Conservation (phyloP, 2,797 vertebrate genomes). For the Onychomys arenicola region DNA sequence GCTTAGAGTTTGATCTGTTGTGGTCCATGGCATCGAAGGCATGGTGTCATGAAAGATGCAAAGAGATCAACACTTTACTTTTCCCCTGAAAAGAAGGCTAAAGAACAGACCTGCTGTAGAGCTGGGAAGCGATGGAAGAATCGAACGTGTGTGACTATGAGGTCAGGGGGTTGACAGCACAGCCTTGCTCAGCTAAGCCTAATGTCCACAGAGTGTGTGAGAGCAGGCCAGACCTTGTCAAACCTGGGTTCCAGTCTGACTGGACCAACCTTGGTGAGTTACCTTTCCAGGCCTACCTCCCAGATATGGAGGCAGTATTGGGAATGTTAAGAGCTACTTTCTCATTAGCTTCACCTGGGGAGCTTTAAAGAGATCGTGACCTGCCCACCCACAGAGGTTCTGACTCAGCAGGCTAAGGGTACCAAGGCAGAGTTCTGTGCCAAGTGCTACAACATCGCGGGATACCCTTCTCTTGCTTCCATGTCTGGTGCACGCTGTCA, state of each 20-base stretch:
- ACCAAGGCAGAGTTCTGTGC: accelerated
- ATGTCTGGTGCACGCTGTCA: no score
- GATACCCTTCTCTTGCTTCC: not conserved
- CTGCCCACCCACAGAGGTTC: not conserved
- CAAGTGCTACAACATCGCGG: not conserved
- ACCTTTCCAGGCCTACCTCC: slow-evolving; percentile 17
- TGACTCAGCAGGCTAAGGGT: not conserved
- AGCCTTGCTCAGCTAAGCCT: not conserved
- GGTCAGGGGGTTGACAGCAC: not conserved
- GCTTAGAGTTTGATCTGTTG: not conserved
- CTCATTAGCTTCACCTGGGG: not conserved
- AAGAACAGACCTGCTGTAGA: not conserved
- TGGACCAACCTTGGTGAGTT: not conserved
- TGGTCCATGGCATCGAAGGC: not conserved
- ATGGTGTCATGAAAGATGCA: not conserved
- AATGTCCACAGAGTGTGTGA: accelerated
- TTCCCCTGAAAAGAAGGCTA: not conserved
- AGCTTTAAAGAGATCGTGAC: not conserved
- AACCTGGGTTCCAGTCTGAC: not conserved
- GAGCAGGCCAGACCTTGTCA: not conserved
- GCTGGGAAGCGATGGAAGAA: accelerated
- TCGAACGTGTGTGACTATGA: accelerated
- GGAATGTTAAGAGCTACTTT: not conserved
- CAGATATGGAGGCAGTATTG: not conserved
- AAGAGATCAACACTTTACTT: not conserved